Conservation (phyloP, 92 coral and sea anemone species). For the Porites cylindrica region DNA sequence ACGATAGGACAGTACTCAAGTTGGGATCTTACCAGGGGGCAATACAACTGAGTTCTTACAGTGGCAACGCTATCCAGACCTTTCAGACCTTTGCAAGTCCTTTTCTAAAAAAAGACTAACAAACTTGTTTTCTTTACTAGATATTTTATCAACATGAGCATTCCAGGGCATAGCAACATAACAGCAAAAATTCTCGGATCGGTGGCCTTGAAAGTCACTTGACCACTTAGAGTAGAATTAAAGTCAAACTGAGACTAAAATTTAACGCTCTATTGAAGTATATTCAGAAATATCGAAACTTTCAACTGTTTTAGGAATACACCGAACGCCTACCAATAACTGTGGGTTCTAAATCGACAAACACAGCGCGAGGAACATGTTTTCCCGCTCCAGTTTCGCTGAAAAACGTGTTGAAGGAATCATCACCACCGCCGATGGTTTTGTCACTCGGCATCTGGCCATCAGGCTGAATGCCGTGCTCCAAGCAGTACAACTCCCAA, state of each 20-base stretch:
- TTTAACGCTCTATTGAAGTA: too few species aligned
- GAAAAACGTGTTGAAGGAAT: constrained; percentile 95
- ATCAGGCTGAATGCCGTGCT: constrained; percentile 95
- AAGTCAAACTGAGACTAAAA: too few species aligned
- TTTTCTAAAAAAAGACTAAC: constrained; percentile 30
- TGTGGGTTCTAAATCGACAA: constrained; percentile 95
- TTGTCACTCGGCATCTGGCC: constrained; percentile 91
- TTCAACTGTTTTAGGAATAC: not conserved
- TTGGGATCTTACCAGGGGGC: constrained; percentile 48
- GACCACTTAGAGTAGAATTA: too few species aligned
- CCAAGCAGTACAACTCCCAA: constrained; percentile 98
- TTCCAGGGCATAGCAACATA: constrained; percentile 14
- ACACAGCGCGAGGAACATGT: constrained; percentile 95
- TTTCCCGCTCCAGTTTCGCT: constrained; percentile 98
- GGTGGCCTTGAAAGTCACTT: too few species aligned
- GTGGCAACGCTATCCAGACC: constrained; percentile 22
- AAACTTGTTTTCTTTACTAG: constrained; percentile 4
- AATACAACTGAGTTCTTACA: constrained; percentile 31
- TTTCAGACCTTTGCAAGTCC: constrained; percentile 47
- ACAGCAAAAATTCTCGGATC: too few species aligned
- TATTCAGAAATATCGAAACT: too few species aligned
- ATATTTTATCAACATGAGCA: not conserved
- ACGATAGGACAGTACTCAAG: constrained; percentile 49
- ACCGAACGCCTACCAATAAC: constrained; percentile 80
- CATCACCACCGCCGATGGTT: constrained; percentile 85